Conservation (phyloP, 53 echinoderm and acorn worm species). For the Echinarachnius parma region DNA sequence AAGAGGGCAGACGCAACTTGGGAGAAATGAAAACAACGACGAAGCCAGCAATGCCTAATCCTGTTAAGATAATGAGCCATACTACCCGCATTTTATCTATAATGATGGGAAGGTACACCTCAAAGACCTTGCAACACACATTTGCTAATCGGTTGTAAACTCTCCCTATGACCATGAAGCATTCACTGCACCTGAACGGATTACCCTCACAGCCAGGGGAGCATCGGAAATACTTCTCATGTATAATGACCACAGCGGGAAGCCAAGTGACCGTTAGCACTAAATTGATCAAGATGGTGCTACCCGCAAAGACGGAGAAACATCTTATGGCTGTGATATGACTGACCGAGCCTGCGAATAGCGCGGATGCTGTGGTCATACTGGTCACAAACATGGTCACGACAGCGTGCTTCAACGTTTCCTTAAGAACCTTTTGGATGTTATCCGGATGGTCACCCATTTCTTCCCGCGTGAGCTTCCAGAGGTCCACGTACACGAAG, state of each 20-base stretch:
- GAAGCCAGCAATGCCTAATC: conserved; percentile 39
- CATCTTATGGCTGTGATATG: conserved; percentile 63
- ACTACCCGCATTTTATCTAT: conserved; percentile 39
- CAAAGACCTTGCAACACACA: conserved; percentile 19
- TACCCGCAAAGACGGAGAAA: conserved; percentile 68
- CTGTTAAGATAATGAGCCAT: conserved; percentile 51
- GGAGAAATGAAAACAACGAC: conserved; percentile 53
- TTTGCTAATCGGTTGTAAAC: background rate
- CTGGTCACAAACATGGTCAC: conserved; percentile 78
- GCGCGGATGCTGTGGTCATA: conserved; percentile 59
- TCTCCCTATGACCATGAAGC: background rate
- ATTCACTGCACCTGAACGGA: background rate
- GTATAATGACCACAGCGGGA: conserved; percentile 52
- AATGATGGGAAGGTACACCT: conserved; percentile 40
- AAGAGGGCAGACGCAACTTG: conserved; percentile 34
- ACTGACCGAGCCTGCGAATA: conserved; percentile 50
- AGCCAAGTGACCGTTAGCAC: conserved; percentile 68
- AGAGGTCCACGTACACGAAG: conserved; percentile 74
- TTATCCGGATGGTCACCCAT: background rate
- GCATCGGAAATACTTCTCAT: conserved; percentile 42
- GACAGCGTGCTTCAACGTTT: conserved; percentile 57
- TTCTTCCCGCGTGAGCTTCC: conserved; percentile 50
- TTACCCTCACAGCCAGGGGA: background rate
- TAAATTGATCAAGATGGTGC: conserved; percentile 56
- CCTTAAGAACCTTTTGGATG: conserved; percentile 14